Percentiles rank a stretch among this genome's conserved stretches.
These are phyloP conservation scores for Notolabrus celidotus DNA, from an alignment of 2,797 vertebrate genomes.

Conservation along the genomic window DNA sequence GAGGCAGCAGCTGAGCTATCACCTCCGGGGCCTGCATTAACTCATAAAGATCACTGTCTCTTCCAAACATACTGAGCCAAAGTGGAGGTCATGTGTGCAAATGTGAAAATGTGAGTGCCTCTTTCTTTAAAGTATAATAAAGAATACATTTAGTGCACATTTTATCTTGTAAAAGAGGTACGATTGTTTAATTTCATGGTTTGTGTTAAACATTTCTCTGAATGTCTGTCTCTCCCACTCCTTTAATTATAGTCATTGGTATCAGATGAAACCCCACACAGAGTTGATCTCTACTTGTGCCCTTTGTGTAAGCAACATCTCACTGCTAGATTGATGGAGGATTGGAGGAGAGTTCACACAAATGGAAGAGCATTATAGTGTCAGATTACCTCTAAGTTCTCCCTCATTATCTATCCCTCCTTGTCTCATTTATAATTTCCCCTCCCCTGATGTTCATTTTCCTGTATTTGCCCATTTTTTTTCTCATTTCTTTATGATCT, in stretches of 20 bases:
- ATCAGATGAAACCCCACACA: constrained; percentile 79
- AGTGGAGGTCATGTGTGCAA: constrained; percentile 24
- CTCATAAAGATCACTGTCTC: constrained; percentile 77
- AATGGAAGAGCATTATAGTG: constrained; percentile 74
- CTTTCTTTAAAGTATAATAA: constrained; percentile 46
- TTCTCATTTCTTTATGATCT: constrained; percentile 36
- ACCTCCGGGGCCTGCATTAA: constrained; percentile 76
- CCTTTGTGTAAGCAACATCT: constrained; percentile 74
- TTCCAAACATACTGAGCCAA: constrained; percentile 55
- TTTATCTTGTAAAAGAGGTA: constrained; percentile 8
- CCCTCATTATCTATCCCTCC: constrained; percentile 37
- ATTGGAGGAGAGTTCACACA: constrained; percentile 71
- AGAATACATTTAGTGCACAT: constrained; percentile 56
- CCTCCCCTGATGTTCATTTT: constrained; percentile 4
- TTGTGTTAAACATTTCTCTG: constrained; percentile 42
- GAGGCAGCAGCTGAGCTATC: constrained; percentile 71
- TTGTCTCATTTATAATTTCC: constrained; percentile 16
- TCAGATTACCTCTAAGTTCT: constrained; percentile 61
- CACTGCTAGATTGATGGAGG: constrained; percentile 74
- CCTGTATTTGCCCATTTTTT: constrained; percentile 23
- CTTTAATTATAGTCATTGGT: constrained; percentile 76
- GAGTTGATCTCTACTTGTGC: constrained; percentile 68
- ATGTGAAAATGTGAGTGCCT: constrained; percentile 23
- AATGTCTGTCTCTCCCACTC: constrained; percentile 50
- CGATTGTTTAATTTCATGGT: constrained; percentile 47